Evolutionary conservation across 2,113 vertebrate genomes (phyloP).

Genomic region (Egretta garzetta): DNA sequence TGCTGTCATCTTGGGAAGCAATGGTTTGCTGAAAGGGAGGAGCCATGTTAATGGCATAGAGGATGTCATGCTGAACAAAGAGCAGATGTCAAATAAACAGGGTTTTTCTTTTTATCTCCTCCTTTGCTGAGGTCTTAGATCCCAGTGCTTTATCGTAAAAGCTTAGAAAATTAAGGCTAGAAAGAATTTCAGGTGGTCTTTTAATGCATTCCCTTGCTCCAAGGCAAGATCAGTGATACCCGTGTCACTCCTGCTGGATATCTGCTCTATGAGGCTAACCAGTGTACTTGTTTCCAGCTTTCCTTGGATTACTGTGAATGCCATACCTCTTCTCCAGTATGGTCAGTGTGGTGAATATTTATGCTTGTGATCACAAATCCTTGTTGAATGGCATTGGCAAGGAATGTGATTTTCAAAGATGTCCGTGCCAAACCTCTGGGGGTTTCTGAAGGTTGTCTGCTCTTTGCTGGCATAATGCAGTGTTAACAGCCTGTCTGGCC

Average conservation of each 20-base stretch:
- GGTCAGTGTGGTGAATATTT: background rate
- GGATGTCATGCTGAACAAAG: conserved; percentile 19
- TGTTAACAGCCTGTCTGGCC: background rate
- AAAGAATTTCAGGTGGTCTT: background rate
- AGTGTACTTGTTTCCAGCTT: background rate
- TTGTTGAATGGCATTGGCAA: background rate
- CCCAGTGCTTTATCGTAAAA: background rate
- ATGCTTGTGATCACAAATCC: background rate
- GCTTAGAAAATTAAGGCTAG: background rate
- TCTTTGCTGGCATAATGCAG: background rate
- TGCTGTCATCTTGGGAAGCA: conserved; percentile 4
- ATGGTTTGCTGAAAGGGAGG: conserved; percentile 40
- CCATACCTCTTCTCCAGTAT: background rate
- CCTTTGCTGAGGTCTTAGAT: conserved; percentile 29
- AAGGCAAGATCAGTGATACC: background rate
- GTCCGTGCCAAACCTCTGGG: background rate
- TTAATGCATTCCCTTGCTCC: background rate
- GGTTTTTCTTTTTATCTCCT: conserved; percentile 10
- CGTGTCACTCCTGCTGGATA: background rate
- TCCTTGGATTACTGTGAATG: background rate
- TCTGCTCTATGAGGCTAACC: background rate
- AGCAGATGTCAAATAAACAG: conserved; percentile 19
- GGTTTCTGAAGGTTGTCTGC: background rate
- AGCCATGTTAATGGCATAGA: background rate
- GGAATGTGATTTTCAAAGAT: background rate